Base-by-base conservation (phyloP, 1,140 invertebrate species). In the Papilio helenus region DNA sequence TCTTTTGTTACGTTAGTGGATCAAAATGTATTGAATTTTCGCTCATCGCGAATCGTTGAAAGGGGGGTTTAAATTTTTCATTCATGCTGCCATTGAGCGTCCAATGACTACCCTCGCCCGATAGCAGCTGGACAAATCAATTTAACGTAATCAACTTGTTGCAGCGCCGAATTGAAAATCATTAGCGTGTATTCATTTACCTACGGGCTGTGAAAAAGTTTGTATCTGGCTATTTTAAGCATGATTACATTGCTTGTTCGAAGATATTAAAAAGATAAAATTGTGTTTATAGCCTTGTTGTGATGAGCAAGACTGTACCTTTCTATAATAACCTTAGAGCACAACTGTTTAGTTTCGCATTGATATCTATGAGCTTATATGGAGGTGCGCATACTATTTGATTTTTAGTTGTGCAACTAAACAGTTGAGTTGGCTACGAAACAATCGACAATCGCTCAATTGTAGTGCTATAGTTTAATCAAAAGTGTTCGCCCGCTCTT, bases 131-230 rank as follows among this genome's bases (percentile, higher is more conserved):
- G 80, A 78, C 83, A 90, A 89, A 90, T 85, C 84, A 87, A 84
- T 88, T 90, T 89, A 90, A 87, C 83, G 86, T 91, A 89, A 93
- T 93, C 88, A 89, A 92, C 86, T 92, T 91, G 90, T 89, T 88
- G 87, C 81, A 73, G 79, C 23, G 58, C 79, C 83, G 74, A 86
- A 88, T 81, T 81, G 85, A 85, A 89, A 86, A 85, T 89, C 82
- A 89, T 90, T 90, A 89, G 71, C 79, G 79, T 29, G 78, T 79
- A 83, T 79, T 76, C 79, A 82, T 81, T 85, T 83, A 85, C 78
- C 80, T 85, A 72, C 82, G 34, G 61, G 51, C 8, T 55, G 51
- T 55, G 18, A 55, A n/a, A 51, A 51, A 55, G 51, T n/a, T 55
- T 20, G 51, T 55, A 55, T 55, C n/a, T 55, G 18, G 8, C 18